These are phyloP conservation scores for Acanthopagrus latus DNA, from an alignment of 2,797 vertebrate genomes.

Conservation along the genomic window DNA sequence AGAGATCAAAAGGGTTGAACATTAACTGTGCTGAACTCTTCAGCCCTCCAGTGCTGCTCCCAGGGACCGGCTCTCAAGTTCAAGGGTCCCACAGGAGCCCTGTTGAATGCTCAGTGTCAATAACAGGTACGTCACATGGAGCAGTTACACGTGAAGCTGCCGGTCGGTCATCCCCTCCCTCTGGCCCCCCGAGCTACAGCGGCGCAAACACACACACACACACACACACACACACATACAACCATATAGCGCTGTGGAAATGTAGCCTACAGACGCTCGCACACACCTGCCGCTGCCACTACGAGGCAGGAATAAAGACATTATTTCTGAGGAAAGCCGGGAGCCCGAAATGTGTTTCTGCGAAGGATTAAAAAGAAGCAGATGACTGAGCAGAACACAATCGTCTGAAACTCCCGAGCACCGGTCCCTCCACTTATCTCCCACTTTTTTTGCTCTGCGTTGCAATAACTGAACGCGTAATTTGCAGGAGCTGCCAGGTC, in stretches of 20 bases:
- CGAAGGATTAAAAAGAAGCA: neutral
- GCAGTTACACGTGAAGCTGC: constrained; percentile 54
- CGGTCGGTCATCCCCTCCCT: constrained; percentile 3
- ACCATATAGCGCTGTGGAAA: constrained; percentile 1
- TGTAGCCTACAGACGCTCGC: neutral
- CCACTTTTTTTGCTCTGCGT: neutral
- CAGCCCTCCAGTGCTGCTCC: constrained; percentile 72
- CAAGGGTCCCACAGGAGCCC: constrained; percentile 76
- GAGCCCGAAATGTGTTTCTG: neutral
- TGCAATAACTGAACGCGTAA: constrained; percentile 39
- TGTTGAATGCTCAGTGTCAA: constrained; percentile 72
- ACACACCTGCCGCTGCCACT: constrained; percentile 44
- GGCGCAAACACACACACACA: too few species aligned
- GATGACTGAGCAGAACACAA: neutral
- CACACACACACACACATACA: neutral
- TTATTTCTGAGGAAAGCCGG: neutral
- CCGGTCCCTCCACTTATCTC: constrained; percentile 7
- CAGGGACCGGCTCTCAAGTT: constrained; percentile 75
- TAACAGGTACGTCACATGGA: constrained; percentile 77
- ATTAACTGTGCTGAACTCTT: constrained; percentile 83
- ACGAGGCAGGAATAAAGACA: neutral
- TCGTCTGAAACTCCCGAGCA: neutral
- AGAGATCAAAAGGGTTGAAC: constrained; percentile 85
- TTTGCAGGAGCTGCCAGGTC: constrained; percentile 53
- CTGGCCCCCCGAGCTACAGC: constrained; percentile 13